A percentile compares a stretch with the other conserved stretches of the same genome.
These are phyloP conservation scores for Cervus canadensis DNA, from an alignment of 2,113 vertebrate genomes.

Conservation along the genomic window DNA sequence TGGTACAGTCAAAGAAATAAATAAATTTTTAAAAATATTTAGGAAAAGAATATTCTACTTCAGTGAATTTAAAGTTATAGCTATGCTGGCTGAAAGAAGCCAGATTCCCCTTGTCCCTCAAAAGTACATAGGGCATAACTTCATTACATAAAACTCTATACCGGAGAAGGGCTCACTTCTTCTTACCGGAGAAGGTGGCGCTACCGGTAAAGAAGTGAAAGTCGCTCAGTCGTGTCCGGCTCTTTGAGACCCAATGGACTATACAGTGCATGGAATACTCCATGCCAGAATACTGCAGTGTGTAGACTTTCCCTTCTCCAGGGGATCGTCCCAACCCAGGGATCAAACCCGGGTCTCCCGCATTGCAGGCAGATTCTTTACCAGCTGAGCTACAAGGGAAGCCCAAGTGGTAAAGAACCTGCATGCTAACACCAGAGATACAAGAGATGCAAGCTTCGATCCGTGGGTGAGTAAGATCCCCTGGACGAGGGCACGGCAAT, in stretches of 20 bases:
- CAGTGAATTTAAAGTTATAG: neutral
- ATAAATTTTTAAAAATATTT: neutral
- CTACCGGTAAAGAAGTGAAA: neutral
- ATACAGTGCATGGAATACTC: neutral
- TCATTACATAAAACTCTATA: neutral
- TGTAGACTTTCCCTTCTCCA: neutral
- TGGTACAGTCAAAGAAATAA: neutral
- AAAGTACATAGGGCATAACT: neutral
- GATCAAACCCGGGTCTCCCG: rapidly evolving
- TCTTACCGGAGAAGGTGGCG: neutral
- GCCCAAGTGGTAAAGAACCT: neutral
- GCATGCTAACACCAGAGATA: neutral
- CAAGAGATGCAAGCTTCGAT: neutral
- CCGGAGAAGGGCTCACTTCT: neutral
- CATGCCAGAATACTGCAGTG: neutral
- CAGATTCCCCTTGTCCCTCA: neutral
- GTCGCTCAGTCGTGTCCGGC: rapidly evolving
- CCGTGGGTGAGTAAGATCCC: neutral
- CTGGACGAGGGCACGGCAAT: neutral
- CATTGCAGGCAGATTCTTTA: neutral
- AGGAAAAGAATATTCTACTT: neutral
- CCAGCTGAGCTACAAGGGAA: neutral
- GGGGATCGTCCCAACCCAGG: neutral
- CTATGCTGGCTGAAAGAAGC: neutral
- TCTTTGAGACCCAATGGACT: neutral